These are phyloP conservation scores for Drosophila nigricruria DNA, from an alignment of 2,888 invertebrate species.

Conservation along the genomic window DNA sequence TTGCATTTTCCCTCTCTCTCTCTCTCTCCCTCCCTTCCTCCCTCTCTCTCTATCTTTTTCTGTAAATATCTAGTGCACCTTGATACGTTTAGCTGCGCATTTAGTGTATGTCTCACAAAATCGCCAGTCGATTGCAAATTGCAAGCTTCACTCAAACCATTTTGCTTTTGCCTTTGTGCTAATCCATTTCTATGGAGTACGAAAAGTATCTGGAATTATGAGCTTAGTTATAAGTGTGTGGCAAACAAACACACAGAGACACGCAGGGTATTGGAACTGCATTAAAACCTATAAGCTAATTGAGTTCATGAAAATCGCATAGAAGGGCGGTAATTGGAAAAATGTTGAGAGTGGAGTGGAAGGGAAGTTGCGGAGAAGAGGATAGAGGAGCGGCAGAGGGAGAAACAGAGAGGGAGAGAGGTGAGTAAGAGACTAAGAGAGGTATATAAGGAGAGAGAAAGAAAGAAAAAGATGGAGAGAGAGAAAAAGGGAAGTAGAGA, in stretches of 20 bases:
- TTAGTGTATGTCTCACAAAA: conserved; percentile 60
- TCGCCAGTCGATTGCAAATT: conserved; percentile 53
- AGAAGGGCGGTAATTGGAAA: conserved; percentile 5
- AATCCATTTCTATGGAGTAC: conserved; percentile 9
- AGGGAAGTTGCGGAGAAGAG: neutral
- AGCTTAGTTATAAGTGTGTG: neutral
- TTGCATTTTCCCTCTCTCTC: neutral
- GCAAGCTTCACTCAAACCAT: conserved; percentile 10
- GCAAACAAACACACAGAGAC: neutral
- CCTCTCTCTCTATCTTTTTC: neutral
- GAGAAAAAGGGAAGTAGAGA: neutral
- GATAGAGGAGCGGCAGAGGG: too few species aligned
- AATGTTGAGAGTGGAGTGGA: neutral
- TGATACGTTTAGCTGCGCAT: conserved; percentile 57
- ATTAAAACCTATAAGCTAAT: neutral
- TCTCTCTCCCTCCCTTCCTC: neutral
- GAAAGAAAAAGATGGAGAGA: neutral
- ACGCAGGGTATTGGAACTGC: neutral
- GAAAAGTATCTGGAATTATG: neutral
- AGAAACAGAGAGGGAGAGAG: neutral
- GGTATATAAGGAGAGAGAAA: too few species aligned
- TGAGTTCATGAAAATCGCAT: conserved; percentile 9
- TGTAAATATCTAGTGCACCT: conserved; percentile 58
- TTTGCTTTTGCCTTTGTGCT: conserved; percentile 6
- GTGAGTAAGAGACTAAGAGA: neutral